These are phyloP conservation scores for Florisuga fusca DNA, from an alignment of 2,797 vertebrate genomes.

Conservation along the genomic window DNA sequence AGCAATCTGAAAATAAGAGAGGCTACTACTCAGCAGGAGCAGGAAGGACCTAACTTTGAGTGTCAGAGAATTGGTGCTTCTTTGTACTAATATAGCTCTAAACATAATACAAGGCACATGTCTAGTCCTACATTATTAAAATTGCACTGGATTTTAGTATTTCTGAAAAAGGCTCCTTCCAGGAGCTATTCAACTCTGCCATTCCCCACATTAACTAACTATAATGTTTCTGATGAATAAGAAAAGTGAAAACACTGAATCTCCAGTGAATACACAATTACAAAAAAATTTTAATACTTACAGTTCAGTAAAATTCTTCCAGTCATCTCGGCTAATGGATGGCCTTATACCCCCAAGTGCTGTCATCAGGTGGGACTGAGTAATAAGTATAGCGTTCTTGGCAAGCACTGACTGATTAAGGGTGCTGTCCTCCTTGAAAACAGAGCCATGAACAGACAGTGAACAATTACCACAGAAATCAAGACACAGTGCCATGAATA, in stretches of 20 bases:
- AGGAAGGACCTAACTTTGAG: not conserved
- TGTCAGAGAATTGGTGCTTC: not conserved
- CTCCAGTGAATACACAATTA: not conserved
- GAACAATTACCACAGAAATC: not conserved
- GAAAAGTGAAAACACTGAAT: not conserved
- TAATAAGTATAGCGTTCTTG: constrained; percentile 80
- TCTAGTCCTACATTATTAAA: not conserved
- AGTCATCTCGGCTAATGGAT: constrained; percentile 89
- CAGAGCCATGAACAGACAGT: not conserved
- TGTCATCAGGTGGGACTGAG: constrained; percentile 83
- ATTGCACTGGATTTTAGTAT: too few species aligned
- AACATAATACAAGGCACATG: not conserved
- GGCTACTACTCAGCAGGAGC: not conserved
- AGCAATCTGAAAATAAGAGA: not conserved
- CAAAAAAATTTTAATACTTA: constrained; percentile 77
- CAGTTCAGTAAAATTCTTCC: constrained; percentile 89
- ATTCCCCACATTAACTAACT: not conserved
- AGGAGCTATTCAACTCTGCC: not conserved
- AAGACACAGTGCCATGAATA: not conserved
- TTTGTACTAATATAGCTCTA: not conserved
- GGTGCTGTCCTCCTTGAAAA: constrained; percentile 80
- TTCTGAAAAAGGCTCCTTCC: not conserved
- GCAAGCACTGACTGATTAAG: constrained; percentile 68
- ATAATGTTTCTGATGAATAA: not conserved
- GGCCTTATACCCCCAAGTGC: constrained; percentile 86